A percentile compares a stretch with the other conserved stretches of the same genome.
These are phyloP conservation scores for Vanessa atalanta DNA, from an alignment of 1,140 invertebrate species.

Conservation along the genomic window DNA sequence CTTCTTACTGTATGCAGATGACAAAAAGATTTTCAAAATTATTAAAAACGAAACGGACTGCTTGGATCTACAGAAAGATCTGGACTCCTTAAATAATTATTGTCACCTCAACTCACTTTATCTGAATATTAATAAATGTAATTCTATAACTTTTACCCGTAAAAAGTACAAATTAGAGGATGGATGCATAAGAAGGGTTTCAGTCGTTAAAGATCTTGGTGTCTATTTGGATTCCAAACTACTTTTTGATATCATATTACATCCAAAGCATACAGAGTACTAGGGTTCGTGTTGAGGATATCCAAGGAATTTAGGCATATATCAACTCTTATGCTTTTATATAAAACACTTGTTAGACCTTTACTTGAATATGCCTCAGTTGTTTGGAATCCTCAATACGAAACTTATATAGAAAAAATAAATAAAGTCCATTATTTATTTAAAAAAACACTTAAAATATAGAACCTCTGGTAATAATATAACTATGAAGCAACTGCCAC, in stretches of 20 bases:
- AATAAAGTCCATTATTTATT: constrained; percentile 10
- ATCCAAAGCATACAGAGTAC: constrained; percentile 4
- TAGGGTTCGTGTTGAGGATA: constrained; percentile 1
- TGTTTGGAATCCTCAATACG: constrained; percentile 12
- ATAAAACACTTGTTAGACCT: constrained; percentile 14
- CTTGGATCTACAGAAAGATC: background rate
- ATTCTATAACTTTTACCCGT: constrained; percentile 9
- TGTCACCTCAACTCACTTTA: background rate
- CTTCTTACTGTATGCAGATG: no score
- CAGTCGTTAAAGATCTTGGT: constrained; percentile 21
- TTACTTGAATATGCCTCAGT: constrained; percentile 12
- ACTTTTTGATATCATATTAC: constrained; percentile 12
- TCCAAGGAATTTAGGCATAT: constrained; percentile 17
- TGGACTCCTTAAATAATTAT: background rate
- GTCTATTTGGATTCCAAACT: background rate
- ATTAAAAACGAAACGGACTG: background rate
- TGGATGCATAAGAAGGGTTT: constrained; percentile 1
- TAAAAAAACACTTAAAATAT: constrained; percentile 11
- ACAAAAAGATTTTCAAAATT: no score
- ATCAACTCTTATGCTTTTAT: constrained; percentile 8
- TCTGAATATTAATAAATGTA: background rate
- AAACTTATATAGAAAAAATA: constrained; percentile 13
- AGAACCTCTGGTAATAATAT: constrained; percentile 1
- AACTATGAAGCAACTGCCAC: background rate
- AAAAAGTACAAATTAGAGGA: constrained; percentile 1